Conservation (phyloP, 2,113 vertebrate genomes). For the Myiopsitta monachus region DNA sequence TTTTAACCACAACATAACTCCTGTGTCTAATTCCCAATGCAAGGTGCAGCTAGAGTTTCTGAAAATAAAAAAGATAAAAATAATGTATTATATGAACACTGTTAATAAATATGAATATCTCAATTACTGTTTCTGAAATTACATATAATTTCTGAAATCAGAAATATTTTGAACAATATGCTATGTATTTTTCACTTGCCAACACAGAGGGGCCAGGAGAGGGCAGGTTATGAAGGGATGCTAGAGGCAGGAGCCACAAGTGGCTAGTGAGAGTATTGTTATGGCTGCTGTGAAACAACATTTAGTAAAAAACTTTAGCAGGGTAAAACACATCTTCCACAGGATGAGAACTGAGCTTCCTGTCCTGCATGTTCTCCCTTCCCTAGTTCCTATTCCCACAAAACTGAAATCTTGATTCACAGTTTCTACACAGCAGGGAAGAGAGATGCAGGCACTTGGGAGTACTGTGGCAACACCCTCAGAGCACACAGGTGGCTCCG, state of each 20-base stretch:
- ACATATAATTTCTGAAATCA: not conserved
- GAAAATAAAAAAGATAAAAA: not conserved
- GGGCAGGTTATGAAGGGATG: not conserved
- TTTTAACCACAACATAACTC: not conserved
- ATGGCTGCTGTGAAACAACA: not conserved
- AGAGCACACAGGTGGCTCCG: accelerated
- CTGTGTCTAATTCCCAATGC: not conserved
- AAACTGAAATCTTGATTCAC: not conserved
- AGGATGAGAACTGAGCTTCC: not conserved
- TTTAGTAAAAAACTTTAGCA: not conserved
- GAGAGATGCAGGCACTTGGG: accelerated
- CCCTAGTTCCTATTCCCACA: not conserved
- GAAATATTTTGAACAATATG: not conserved
- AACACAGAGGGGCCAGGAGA: not conserved
- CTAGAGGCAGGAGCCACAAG: not conserved
- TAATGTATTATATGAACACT: not conserved
- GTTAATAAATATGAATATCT: not conserved
- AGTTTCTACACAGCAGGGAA: not conserved
- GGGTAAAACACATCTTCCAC: not conserved
- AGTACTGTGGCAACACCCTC: not conserved
- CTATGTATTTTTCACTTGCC: not conserved
- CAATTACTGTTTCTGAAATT: not conserved
- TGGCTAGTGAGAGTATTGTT: too few species aligned
- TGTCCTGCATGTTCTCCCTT: not conserved
- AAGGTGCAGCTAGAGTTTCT: not conserved